phyloP scores from a whole-genome alignment of 2,797 vertebrate genomes.

The Capromys pilorides region DNA sequence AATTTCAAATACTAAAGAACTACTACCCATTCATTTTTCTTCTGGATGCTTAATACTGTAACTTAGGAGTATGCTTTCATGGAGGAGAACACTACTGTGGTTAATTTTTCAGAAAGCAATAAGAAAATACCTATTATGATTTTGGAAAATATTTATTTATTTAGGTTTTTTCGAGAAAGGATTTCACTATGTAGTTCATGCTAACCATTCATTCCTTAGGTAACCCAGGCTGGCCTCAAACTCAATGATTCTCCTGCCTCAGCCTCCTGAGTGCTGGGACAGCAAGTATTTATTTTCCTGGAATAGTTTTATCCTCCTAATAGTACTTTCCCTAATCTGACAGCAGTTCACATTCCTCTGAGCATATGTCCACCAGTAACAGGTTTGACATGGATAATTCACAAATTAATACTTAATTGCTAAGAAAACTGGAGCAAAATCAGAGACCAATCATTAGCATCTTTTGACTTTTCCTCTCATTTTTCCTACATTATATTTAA shows the following conservation, averaged over 20 bases:
- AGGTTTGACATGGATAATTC: background rate
- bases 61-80: background rate
- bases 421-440: conserved; percentile 6
- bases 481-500: background rate
- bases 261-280: background rate
- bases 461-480: background rate
- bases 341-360: background rate
- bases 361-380: background rate
- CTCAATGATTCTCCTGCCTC: background rate
- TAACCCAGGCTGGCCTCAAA: background rate
- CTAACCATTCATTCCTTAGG: background rate
- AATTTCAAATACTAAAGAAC: conserved; percentile 25
- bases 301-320: background rate
- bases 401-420: background rate
- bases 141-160: conserved; percentile 26
- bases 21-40: background rate
- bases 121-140: background rate
- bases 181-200: background rate
- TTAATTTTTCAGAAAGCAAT: conserved; percentile 45
- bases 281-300: background rate
- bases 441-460: background rate
- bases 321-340: conserved; percentile 28
- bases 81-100: background rate
- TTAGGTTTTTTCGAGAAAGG: background rate
- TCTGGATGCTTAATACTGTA: background rate